These are phyloP conservation scores for Polydrusus cervinus DNA, from an alignment of 2,888 invertebrate species.

Conservation along the genomic window DNA sequence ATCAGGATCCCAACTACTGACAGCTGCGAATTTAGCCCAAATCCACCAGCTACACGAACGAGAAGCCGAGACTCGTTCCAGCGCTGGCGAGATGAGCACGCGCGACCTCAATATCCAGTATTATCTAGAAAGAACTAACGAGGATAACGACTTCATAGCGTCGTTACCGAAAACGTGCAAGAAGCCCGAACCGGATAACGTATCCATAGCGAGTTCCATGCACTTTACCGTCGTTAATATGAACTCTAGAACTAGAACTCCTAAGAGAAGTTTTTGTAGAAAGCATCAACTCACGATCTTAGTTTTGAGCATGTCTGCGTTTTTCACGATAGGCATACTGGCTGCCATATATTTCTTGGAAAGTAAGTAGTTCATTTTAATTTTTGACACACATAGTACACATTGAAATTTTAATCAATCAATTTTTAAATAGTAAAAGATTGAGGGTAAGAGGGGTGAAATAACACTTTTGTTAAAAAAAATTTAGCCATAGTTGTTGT, in stretches of 20 bases:
- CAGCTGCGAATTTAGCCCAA: constrained; percentile 81
- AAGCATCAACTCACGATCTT: constrained; percentile 88
- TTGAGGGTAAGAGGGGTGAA: too few relatives aligned
- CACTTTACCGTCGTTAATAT: constrained; percentile 91
- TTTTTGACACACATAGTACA: neutral
- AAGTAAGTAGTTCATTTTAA: constrained; percentile 80
- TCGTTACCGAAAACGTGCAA: constrained; percentile 59
- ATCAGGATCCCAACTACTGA: constrained; percentile 85
- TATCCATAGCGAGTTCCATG: constrained; percentile 88
- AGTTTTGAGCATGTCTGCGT: constrained; percentile 86
- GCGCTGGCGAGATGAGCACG: constrained; percentile 58
- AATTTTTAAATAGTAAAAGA: too few relatives aligned
- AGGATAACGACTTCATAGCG: constrained; percentile 54
- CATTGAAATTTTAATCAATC: too few relatives aligned
- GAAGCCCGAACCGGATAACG: constrained; percentile 75
- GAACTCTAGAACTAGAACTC: constrained; percentile 72
- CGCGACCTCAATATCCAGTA: constrained; percentile 67
- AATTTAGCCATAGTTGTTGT: too few relatives aligned
- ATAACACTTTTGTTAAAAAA: too few relatives aligned
- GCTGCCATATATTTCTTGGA: constrained; percentile 89
- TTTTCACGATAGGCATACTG: constrained; percentile 86
- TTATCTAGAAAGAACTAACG: constrained; percentile 63
- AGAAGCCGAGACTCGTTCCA: constrained; percentile 42
- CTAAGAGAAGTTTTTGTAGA: constrained; percentile 81
- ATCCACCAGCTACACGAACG: constrained; percentile 63